Conservation (phyloP, 1,140 invertebrate genomes). For the Pygmarrhopalites habei region DNA sequence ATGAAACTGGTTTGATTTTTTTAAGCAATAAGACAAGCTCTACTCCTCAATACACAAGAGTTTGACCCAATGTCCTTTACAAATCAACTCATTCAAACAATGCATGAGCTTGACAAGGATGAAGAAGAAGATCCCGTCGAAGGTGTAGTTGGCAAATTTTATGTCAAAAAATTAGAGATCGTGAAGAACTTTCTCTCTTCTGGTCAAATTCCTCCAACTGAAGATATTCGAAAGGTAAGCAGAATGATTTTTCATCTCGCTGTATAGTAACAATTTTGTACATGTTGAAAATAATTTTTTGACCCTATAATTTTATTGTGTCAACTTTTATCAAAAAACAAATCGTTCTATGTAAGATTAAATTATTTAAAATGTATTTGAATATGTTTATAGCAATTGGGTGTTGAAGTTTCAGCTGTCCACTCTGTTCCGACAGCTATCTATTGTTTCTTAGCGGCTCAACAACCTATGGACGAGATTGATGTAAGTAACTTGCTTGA, state of each 20-base stretch:
- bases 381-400: no score
- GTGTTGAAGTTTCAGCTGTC: constrained; percentile 57
- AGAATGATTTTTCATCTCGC: no score
- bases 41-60: constrained; percentile 46
- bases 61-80: constrained; percentile 49
- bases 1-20: no score
- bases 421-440: constrained; percentile 69
- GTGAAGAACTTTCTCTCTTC: constrained; percentile 48
- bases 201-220: constrained; percentile 42
- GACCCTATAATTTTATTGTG: no score
- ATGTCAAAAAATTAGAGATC: constrained; percentile 48
- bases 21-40: constrained; percentile 53
- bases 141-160: constrained; percentile 44
- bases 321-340: no score
- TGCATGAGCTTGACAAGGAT: constrained; percentile 54
- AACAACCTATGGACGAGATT: constrained; percentile 51
- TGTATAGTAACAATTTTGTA: no score
- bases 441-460: constrained; percentile 60
- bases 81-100: constrained; percentile 52
- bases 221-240: constrained; percentile 54
- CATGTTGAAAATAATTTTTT: no score
- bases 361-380: no score
- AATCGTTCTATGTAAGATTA: no score
- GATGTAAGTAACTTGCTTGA: constrained; percentile 45
- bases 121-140: constrained; percentile 34